A percentile compares a stretch with the other conserved stretches of the same genome.
phyloP scores from a whole-genome alignment of 2,888 invertebrate genomes.

The Mythimna impura region DNA sequence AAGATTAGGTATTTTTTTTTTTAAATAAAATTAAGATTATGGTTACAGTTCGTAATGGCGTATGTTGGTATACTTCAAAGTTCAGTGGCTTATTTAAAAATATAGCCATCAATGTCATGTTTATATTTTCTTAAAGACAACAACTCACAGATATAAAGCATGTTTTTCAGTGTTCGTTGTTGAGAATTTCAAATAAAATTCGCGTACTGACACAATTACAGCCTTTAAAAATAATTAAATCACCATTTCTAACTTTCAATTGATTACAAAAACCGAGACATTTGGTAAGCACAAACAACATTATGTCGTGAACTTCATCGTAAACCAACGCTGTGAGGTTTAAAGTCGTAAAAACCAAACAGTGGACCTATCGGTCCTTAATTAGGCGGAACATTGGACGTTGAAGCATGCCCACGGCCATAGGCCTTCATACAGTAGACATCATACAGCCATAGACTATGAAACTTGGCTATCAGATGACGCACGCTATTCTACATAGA shows the following conservation, averaged over 20 bases:
- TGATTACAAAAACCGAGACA: background rate
- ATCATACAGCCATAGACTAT: constrained; percentile 36
- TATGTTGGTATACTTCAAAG: constrained; percentile 28
- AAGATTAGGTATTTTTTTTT: constrained; percentile 51
- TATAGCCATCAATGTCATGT: background rate
- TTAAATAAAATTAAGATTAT: constrained; percentile 29
- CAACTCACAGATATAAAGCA: background rate
- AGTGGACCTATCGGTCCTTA: background rate
- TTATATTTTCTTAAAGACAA: background rate
- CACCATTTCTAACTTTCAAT: background rate
- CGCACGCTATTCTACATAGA: constrained; percentile 57
- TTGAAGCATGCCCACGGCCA: constrained; percentile 39
- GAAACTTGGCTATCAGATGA: constrained; percentile 53
- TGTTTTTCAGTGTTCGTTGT: background rate
- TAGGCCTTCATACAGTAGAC: constrained; percentile 27
- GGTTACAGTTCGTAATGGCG: constrained; percentile 40
- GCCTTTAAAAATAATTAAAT: background rate
- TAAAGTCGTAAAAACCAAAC: background rate
- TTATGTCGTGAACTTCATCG: background rate
- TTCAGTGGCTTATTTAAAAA: background rate
- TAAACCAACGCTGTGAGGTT: background rate
- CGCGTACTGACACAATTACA: too few species aligned
- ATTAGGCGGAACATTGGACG: background rate
- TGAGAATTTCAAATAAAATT: background rate
- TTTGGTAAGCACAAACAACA: background rate